These are phyloP conservation scores for Dusona sp. DNA, from an alignment of 2,888 invertebrate species.

Conservation along the genomic window DNA sequence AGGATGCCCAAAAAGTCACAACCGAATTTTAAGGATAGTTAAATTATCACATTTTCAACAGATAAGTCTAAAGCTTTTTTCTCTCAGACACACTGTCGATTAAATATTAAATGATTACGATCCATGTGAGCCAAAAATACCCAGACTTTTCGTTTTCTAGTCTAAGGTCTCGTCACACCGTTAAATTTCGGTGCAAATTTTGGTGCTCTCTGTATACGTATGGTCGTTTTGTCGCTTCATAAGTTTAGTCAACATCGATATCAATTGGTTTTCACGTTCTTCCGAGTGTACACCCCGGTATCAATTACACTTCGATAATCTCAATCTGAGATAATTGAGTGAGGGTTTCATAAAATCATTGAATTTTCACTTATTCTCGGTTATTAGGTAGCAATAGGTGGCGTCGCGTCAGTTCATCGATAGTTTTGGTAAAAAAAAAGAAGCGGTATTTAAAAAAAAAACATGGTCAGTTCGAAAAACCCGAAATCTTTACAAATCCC, in stretches of 20 bases:
- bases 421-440: neutral
- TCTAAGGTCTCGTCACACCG: neutral
- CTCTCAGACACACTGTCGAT: neutral
- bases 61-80: neutral
- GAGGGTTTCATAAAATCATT: conserved; percentile 52
- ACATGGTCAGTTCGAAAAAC: neutral
- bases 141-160: neutral
- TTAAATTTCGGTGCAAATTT: neutral
- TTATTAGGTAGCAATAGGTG: neutral
- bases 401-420: neutral
- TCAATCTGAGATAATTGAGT: conserved; percentile 14
- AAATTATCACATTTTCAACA: neutral
- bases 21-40: neutral
- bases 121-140: neutral
- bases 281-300: neutral
- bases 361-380: conserved; percentile 40
- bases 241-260: neutral
- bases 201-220: neutral
- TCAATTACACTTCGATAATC: conserved; percentile 44
- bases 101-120: neutral
- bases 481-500: neutral
- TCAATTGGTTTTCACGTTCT: neutral
- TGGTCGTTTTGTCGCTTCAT: conserved; percentile 1
- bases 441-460: neutral
- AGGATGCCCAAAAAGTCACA: neutral